Base-by-base conservation (phyloP, 2,113 vertebrate species). In the Alces alces region DNA sequence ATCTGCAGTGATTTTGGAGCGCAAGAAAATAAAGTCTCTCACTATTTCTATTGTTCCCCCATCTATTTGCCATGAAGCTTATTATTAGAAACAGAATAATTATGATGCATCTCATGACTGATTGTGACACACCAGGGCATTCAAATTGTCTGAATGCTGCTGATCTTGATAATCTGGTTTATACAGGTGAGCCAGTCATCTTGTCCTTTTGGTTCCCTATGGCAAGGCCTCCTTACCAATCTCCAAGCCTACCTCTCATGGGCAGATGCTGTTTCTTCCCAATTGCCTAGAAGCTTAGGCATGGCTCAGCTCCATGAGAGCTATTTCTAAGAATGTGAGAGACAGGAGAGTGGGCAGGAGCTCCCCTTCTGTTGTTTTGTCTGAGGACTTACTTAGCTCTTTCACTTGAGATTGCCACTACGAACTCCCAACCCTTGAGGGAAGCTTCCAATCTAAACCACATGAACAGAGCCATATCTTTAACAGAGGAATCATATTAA, bases 131-230 rank as follows among this genome's bases (percentile, higher is more conserved):
- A 87, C 78, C 10, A 78, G 10, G n/a, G 47, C 39, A 6, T 78
- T 76, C 47, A 91, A 92, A 82, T 78, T 43, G 10, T 87, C 19
- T 78, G 73, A 95, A 90, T 83, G 5, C 47, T 96, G 47, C 54
- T 84, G 39, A 76, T 97, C 84, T 89, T 94, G 89, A 83, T 25
- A 87, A 88, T 94, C 86, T 78, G 66, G 78, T 80, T 95, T 70
- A 47, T 19, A 60, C 12, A 7, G 70, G 33, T 91, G 80, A 78
- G 43, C 66, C 64, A 36, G 13, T 93, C 45, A 57, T 78, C 7
- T 66, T 95, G 23, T 14, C 52, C n/a, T 64, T 86, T 43, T 36
- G 5, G 6, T 57, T 96, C 17, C 9, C 11, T 28, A 4, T n/a
- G 85, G 21, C 13, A 15, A 86, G 33, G 12, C 43, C 21, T 89